Evolutionary conservation across 92 coral and sea anemone species (phyloP).

Genomic region (Phenganax marumi): DNA sequence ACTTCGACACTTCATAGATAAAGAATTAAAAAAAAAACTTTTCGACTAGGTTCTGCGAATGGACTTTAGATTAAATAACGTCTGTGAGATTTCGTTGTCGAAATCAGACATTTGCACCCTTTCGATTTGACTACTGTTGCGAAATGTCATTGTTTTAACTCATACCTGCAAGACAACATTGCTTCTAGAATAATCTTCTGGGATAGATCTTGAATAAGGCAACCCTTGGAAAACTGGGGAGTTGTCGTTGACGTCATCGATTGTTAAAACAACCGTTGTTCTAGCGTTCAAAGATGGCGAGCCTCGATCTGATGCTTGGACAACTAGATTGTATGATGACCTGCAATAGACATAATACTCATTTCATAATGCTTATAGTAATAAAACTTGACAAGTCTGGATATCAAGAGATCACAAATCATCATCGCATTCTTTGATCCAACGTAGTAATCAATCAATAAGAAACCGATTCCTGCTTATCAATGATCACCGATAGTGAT

Average conservation of each 20-base stretch:
- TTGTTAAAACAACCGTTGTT: background rate
- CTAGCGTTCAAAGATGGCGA: slow-evolving; percentile 10
- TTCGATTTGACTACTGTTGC: too few species aligned
- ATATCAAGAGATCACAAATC: too few species aligned
- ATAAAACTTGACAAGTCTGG: too few species aligned
- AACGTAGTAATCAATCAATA: too few species aligned
- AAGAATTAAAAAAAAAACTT: background rate
- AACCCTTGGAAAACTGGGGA: slow-evolving; percentile 18
- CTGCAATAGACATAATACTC: background rate
- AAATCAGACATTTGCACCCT: too few species aligned
- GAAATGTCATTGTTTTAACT: background rate
- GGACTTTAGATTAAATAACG: too few species aligned
- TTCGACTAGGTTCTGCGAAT: too few species aligned
- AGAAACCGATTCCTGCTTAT: too few species aligned
- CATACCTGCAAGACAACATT: slow-evolving; percentile 5
- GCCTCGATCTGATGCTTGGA: slow-evolving; percentile 30
- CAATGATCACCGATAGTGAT: too few species aligned
- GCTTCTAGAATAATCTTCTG: background rate
- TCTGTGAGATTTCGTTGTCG: too few species aligned
- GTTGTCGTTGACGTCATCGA: slow-evolving; percentile 17
- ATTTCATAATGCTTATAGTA: background rate
- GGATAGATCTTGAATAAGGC: slow-evolving; percentile 5
- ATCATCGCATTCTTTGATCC: too few species aligned
- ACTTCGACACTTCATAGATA: background rate
- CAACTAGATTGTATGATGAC: background rate